Evolutionary conservation across 1,140 invertebrate species (phyloP).

Genomic region (Anoplolepis gracilipes): DNA sequence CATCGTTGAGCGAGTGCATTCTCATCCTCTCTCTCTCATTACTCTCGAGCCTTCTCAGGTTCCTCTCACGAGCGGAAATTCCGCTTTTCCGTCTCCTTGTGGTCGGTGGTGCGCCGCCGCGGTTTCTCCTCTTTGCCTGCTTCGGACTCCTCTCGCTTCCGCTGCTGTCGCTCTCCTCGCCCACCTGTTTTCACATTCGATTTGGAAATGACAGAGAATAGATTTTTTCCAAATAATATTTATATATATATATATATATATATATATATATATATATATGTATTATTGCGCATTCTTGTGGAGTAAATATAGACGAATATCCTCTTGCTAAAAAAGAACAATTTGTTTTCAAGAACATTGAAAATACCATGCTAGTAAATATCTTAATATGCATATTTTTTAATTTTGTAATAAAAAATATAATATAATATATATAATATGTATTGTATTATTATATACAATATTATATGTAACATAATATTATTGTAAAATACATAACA

Average conservation of each 20-base stretch:
- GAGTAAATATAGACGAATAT: neutral
- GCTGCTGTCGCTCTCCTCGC: constrained; percentile 85
- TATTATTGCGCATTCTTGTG: no score
- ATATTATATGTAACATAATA: no score
- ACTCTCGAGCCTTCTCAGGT: constrained; percentile 93
- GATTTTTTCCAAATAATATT: constrained; percentile 30
- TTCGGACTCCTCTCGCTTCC: constrained; percentile 83
- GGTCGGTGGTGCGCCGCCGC: constrained; percentile 78
- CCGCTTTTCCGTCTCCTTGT: constrained; percentile 89
- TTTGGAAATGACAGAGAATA: constrained; percentile 66
- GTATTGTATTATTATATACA: no score
- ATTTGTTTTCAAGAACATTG: neutral
- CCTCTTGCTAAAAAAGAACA: neutral
- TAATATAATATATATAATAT: no score
- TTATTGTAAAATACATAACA: no score
- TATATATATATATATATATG: neutral
- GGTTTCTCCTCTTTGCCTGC: constrained; percentile 83
- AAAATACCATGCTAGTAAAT: neutral
- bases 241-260: neutral
- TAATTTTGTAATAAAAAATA: neutral
- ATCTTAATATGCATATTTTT: neutral
- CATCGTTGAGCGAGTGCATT: constrained; percentile 96
- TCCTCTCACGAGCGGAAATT: constrained; percentile 92
- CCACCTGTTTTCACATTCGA: constrained; percentile 78
- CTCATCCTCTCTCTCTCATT: constrained; percentile 95